Evolutionary conservation across 2,113 vertebrate species (phyloP).

Genomic region (Chauna torquata): DNA sequence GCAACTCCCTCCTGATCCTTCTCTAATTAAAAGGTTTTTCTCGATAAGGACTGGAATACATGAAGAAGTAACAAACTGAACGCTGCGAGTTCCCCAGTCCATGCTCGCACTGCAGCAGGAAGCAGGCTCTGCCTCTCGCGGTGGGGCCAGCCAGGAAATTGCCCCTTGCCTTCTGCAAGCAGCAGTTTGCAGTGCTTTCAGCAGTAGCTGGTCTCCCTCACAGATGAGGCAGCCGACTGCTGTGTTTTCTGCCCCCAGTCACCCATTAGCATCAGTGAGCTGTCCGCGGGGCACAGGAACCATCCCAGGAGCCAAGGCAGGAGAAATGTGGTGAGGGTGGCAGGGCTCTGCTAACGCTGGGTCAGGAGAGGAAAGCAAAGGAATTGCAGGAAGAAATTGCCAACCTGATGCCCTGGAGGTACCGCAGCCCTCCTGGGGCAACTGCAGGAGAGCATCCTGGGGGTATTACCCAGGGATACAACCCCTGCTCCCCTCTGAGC

Average conservation of each 20-base stretch:
- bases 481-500: background rate
- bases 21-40: conserved; percentile 73
- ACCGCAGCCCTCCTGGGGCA: background rate
- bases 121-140: conserved; percentile 21
- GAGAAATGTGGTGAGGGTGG: background rate
- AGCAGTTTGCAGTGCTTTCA: background rate
- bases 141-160: background rate
- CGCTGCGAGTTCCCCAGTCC: background rate
- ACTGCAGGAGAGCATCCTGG: background rate
- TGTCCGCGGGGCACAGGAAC: background rate
- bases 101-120: conserved; percentile 15
- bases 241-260: background rate
- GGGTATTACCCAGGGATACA: rapidly evolving
- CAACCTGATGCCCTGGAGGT: rapidly evolving
- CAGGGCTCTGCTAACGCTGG: background rate
- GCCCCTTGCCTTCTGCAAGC: background rate
- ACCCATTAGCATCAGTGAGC: background rate
- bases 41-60: conserved; percentile 38
- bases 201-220: background rate
- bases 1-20: conserved; percentile 52
- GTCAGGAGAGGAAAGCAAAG: background rate
- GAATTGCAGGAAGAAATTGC: background rate
- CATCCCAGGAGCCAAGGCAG: background rate
- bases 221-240: background rate
- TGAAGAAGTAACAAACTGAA: conserved; percentile 62